Base-by-base conservation (phyloP, 1,140 invertebrate species). In the Brachionus asplanchnoidis region DNA sequence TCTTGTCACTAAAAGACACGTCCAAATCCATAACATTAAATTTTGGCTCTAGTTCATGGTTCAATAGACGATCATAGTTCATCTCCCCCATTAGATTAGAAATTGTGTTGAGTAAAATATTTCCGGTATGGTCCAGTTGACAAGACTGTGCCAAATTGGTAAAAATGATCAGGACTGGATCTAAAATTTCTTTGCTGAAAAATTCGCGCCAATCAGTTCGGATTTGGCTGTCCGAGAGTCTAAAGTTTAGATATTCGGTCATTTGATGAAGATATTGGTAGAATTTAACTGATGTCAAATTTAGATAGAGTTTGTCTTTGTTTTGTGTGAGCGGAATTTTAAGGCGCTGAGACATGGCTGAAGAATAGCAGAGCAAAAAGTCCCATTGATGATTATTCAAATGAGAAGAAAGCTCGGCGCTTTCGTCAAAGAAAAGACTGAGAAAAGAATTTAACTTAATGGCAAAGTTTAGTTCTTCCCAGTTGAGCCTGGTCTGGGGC, bases 91-190 rank as follows among this genome's bases (percentile, higher is more conserved):
- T 68, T 60, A 87, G 87, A 28, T 85, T 84, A 17, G 86, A 86
- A 17, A 88, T 20, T 11, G 26, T 46, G 44, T 53, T 36, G 0
- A 85, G 20, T 36, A 85, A 26, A 36, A 46, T 11, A 68, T 44
- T 23, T 12, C 7, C 20, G 4, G 12, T 5, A 26, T n/a, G 5
- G 5, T 20, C 32, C n/a, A 36, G 8, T 6, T 85, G 53, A 91
- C 86, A 85, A 92, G 88, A 86, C 88, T 79, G 86, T 87, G 65
- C 88, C 90, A 87, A 89, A 90, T 82, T 82, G 7, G 60, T 53
- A 82, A 82, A 82, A 60, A 28, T 44, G 17, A 26, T 20, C 32
- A 82, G 36, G 11, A 82, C n/a, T 2, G 79, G 79, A 12, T 65
- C 53, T 2, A 65, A 12, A 11, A 82, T 82, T 82, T 82, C 79